Base-by-base conservation (phyloP, 2,888 invertebrate species). In the Perdita meconis region DNA sequence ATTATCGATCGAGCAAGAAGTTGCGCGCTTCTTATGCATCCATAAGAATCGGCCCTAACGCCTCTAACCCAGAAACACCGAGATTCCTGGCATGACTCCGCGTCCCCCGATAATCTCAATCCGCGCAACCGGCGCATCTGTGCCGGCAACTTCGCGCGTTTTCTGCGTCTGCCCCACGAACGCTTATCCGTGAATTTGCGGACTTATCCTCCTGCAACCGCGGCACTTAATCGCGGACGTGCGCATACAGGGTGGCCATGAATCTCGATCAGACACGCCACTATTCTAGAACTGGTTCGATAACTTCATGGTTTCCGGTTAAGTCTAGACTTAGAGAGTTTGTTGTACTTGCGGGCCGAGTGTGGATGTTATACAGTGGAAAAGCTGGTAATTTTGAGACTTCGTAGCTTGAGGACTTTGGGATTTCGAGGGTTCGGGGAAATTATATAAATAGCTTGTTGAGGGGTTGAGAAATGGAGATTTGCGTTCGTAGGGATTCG, bases 1-100 rank as follows among this genome's bases (percentile, higher is more conserved):
- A 30, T 67, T 76, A 74, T 76, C 76, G 76, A 76, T 76, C 66
- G 66, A 30, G 36, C 8, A 19, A 64, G 53, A 59, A 51, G 56
- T 42, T 38, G 57, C 51, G 55, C 56, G 42, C 42, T 44, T 64
- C 53, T 59, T 67, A 24, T 50, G 57, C 64, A 42, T 60, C 61
- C 57, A 61, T 73, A 78, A 55, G 73, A 74, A 77, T 71, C 61
- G 74, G 78, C 68, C 81, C 81, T 80, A 81, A 81, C 81, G 67
- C 65, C 55, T 71, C 76, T 85, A 83, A 83, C 85, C 85, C 78
- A 85, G 85, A 85, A 85, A 85, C 67, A 66, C 57, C 26, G 65
- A 57, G 71, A 83, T 83, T 81, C 80, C 73, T 85, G 85, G 85
- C 82, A 61, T 82, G 74, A 72, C 71, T 64, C 56, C 67, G 72